Base-by-base conservation (phyloP, 2,113 vertebrate genomes). In the Saccopteryx bilineata region DNA sequence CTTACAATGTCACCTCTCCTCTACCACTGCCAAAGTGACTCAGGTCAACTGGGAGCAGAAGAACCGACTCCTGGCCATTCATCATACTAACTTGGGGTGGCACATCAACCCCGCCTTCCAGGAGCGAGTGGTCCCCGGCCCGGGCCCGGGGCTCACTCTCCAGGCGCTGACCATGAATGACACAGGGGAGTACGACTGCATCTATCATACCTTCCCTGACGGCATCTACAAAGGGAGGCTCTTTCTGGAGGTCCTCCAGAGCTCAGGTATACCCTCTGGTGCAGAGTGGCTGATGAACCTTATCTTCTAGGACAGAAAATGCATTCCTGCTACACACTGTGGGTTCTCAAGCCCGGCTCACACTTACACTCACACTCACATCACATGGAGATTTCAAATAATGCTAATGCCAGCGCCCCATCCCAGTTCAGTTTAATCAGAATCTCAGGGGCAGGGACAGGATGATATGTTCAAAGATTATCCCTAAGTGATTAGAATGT, bases 11-110 rank as follows among this genome's bases (percentile, higher is more conserved):
- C 69, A 83, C 14, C 85, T 98, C 2, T 82, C 69, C 18, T 81
- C 33, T n/a, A 90, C 82, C 14, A 69, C 14, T 18, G 95, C 97
- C 39, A 9, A 48, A 2, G 96, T 98, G 83, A 97, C 87, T 9
- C 98, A 98, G 86, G 93, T 98, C 79, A 93, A 92, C 84, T 98
- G 98, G 98, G 39, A 96, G 71, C 69, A 54, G 31, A 92, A 19
- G 48, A 75, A 94, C 28, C 58, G 61, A 1, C 58, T 71, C 3
- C 81, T 98, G 68, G 97, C 97, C 1, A 17, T 58, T 76, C n/a
- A 54, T 23, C 69, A 92, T 7, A 0, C 56, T 48, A 11, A 74
- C 0, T 4, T 12, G 0, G 96, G 95, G 0, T 98, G 95, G 93
- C 1, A 87, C 2, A 18, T 98, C 46, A 0, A 5, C 7, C 19